Base-by-base conservation (phyloP, 1,140 invertebrate species). In the Leptopilina clavipes region DNA sequence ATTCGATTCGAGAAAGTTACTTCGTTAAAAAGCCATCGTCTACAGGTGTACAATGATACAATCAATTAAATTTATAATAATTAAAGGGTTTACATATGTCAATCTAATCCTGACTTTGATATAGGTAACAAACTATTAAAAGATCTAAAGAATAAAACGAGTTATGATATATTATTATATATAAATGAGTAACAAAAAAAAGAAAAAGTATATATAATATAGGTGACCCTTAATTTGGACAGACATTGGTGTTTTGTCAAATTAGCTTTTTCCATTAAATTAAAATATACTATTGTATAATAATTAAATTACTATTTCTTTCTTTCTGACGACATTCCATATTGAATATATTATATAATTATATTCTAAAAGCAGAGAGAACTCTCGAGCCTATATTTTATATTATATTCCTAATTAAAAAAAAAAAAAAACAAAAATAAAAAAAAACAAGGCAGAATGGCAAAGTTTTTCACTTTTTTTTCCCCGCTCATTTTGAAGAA, bases 31-130 rank as follows among this genome's bases (percentile, higher is more conserved):
- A 73, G 6, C 74, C 77, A 82, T 80, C 71, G 19, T 81, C 78
- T 79, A 80, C 78, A 77, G 81, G 74, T 85, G 79, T 82, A 82
- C 75, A 82, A 85, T 82, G 80, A 84, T 83, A 84, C 84, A 86
- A 86, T 84, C 83, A 83, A 84, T 75, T 81, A 80, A 84, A 82
- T 81, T 83, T 82, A 78, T 77, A 79, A 76, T 65, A 31, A 45
- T 80, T 82, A 80, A 82, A 80, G 71, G 72, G 70, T 79, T 79
- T 81, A 79, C 83, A 85, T 40, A 40, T 78, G 84, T 86, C 81
- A 84, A 84, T 83, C 83, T 82, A 82, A 74, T 76, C 80, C 79
- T 77, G 81, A 82, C 76, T 82, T 82, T 78, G 76, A 82, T 79
- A 78, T 79, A 78, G 79, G 22, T 65, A 65, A 65, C 37, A 18